These are phyloP conservation scores for Adela reaumurella DNA, from an alignment of 2,888 invertebrate genomes.

Conservation along the genomic window DNA sequence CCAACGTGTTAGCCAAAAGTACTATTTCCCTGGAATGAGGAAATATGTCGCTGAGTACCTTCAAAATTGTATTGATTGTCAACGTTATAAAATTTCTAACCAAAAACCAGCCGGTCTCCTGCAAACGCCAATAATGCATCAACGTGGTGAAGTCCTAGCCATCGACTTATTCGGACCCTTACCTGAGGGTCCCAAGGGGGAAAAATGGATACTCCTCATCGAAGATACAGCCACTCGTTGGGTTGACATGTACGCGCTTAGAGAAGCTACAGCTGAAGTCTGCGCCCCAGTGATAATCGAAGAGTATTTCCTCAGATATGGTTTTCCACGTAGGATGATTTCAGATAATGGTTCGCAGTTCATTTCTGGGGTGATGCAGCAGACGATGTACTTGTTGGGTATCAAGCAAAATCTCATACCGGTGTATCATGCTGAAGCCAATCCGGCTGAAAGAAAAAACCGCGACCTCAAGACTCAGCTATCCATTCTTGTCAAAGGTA, in stretches of 20 bases:
- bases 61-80: background rate
- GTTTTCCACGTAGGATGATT: background rate
- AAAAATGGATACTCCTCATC: slow-evolving; percentile 7
- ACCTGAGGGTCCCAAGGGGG: slow-evolving; percentile 5
- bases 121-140: background rate
- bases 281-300: background rate
- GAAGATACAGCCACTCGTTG: slow-evolving; percentile 9
- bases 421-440: slow-evolving; percentile 22
- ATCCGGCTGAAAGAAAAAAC: slow-evolving; percentile 21
- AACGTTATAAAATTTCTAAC: background rate
- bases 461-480: slow-evolving; percentile 19
- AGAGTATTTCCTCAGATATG: background rate
- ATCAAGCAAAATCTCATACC: slow-evolving; percentile 14
- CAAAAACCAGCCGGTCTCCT: slow-evolving; percentile 1
- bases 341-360: slow-evolving; percentile 5
- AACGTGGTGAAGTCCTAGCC: background rate
- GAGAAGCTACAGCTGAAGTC: slow-evolving; percentile 7
- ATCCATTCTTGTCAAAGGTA: slow-evolving; percentile 12
- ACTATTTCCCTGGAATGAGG: background rate
- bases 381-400: slow-evolving; percentile 4
- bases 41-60: background rate
- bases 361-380: slow-evolving; percentile 6
- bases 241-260: slow-evolving; percentile 6
- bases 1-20: background rate
- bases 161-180: slow-evolving; percentile 6